Evolutionary conservation across 2,113 vertebrate genomes (phyloP), one percentile per base, ranked within the genome.

Genomic region (Barbus barbus): DNA sequence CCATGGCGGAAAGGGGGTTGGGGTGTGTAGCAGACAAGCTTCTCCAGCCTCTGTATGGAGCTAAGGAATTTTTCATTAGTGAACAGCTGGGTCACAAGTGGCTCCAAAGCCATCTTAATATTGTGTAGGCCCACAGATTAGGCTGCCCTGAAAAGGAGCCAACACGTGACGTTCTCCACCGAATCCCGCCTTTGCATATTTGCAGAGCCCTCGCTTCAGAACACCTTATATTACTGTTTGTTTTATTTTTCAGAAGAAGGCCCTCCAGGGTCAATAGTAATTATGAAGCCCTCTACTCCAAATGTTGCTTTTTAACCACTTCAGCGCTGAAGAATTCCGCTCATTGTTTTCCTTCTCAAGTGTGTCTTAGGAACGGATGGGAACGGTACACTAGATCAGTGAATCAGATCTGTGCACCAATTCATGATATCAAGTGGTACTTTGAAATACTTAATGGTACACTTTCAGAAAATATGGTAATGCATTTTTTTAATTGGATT

Each of bases 31-130:
- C 61, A 48, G 63, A 51, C 96, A 95, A 96, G 94, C 93, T 93
- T 94, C 93, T 93, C 92, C 95, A 95, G 96, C n/a, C n/a, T n/a
- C n/a, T n/a, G n/a, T 93, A 93, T 94, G 89, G 93, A 96, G 95
- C 96, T 92, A 92, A 96, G 96, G 97, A 98, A 98, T 98, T 97
- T 97, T 98, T 97, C 96, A 98, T 97, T 99, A 98, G 96, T 95
- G 96, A 96, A 96, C 96, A 98, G 96, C 97, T 97, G 96, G 96
- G 96, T 97, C 96, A 96, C 96, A 96, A 95, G 95, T 95, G 93
- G 94, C 94, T 96, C 96, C 96, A 97, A 96, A 97, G 95, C 95
- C 93, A 89, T 94, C 93, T 95, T 96, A 97, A 97, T 98, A 99
- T 98, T 96, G 96, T 93, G 91, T 93, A 90, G 91, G 91, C 92